Evolutionary conservation across 2,797 vertebrate genomes (phyloP).

Genomic region (Streptopelia turtur): DNA sequence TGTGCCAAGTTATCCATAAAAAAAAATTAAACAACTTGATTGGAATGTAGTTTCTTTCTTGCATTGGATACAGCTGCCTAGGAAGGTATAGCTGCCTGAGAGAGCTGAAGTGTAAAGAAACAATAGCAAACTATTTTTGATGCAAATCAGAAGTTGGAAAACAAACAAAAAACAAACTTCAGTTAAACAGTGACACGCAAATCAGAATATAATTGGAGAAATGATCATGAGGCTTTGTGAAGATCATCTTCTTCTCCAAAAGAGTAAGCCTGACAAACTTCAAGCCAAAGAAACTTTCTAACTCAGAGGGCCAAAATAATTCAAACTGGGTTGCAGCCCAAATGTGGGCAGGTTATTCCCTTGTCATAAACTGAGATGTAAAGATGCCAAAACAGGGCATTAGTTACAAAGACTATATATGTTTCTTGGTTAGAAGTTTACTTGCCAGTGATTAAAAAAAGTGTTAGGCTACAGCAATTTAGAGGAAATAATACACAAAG

Average conservation of each 20-base stretch:
- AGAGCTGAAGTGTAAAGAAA: background rate
- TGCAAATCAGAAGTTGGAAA: background rate
- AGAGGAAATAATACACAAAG: background rate
- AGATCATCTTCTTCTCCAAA: background rate
- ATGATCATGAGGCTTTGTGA: background rate
- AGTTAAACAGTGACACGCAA: background rate
- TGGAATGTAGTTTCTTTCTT: background rate
- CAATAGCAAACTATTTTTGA: background rate
- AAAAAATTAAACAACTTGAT: background rate
- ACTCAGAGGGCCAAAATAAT: background rate
- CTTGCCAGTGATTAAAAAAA: background rate
- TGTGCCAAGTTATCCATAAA: background rate
- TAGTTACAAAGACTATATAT: background rate
- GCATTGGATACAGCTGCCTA: background rate
- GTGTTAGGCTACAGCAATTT: background rate
- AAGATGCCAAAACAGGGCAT: background rate
- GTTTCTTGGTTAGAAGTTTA: background rate
- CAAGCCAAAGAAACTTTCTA: background rate
- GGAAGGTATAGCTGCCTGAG: background rate
- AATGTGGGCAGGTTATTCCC: background rate
- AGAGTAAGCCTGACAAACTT: background rate
- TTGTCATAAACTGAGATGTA: background rate
- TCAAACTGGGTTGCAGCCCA: background rate
- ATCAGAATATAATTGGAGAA: background rate
- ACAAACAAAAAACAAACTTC: background rate